A percentile compares a stretch with the other conserved stretches of the same genome.
Evolutionary conservation across 2,113 vertebrate genomes (phyloP).

Genomic region (Platycercus adscitus): DNA sequence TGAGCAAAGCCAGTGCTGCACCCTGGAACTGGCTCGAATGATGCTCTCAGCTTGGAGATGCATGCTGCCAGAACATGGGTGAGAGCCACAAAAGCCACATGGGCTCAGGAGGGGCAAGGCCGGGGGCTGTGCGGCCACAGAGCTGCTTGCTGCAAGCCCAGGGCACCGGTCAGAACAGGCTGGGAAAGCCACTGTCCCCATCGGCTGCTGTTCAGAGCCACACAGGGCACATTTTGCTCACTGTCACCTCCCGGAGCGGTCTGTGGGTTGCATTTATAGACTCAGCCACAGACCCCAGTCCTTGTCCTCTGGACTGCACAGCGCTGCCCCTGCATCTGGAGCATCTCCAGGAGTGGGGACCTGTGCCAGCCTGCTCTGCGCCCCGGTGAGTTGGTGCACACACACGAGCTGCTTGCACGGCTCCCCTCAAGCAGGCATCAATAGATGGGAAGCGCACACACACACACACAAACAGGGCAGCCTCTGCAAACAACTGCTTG

Average conservation of each 20-base stretch:
- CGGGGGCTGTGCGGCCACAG: accelerated
- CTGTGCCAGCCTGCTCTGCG: background rate
- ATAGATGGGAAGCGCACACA: background rate
- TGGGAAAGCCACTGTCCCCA: conserved; percentile 28
- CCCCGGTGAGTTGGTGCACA: background rate
- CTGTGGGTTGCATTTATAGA: conserved; percentile 59
- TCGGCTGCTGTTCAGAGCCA: background rate
- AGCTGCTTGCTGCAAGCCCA: background rate
- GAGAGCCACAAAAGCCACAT: conserved; percentile 28
- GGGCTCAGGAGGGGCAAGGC: background rate
- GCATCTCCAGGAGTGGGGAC: background rate
- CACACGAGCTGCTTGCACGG: background rate
- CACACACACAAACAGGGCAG: conserved; percentile 59
- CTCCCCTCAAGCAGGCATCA: background rate
- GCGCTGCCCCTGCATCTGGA: background rate
- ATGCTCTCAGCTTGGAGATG: background rate
- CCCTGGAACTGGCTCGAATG: accelerated
- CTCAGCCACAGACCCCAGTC: background rate
- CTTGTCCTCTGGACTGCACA: background rate
- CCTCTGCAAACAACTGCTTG: conserved; percentile 82
- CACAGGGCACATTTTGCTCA: background rate
- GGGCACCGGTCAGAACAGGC: background rate
- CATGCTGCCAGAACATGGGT: background rate
- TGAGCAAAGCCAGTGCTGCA: background rate
- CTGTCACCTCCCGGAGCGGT: conserved; percentile 27